A percentile compares a stretch with the other conserved stretches of the same genome.
These are phyloP conservation scores for Gnathonemus echidnorhynchus DNA, from an alignment of 2,113 vertebrate species.

Conservation along the genomic window DNA sequence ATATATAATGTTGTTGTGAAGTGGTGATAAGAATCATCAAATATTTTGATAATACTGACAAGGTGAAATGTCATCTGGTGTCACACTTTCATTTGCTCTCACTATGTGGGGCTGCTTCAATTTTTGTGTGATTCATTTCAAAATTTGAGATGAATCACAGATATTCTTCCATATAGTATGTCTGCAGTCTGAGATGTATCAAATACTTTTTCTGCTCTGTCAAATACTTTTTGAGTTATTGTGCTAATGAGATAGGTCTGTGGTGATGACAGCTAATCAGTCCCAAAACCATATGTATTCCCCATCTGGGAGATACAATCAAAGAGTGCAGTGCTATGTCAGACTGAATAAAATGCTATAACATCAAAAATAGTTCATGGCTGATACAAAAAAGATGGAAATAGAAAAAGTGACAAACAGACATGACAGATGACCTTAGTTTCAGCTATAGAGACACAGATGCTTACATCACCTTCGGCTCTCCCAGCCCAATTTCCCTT, in stretches of 20 bases:
- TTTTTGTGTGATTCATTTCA: background rate
- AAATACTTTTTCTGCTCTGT: background rate
- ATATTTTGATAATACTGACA: background rate
- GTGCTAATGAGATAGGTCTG: background rate
- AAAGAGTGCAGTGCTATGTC: background rate
- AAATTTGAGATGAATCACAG: background rate
- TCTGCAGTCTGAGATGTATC: background rate
- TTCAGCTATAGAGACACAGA: background rate
- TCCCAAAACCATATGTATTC: background rate
- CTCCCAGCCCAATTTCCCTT: background rate
- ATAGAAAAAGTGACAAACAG: background rate
- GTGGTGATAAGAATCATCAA: background rate
- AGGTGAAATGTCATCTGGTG: background rate
- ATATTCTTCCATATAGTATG: background rate
- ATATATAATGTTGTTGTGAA: background rate
- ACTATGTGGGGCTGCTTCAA: background rate
- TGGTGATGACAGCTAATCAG: background rate
- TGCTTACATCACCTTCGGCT: background rate
- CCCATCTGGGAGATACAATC: constrained; percentile 8
- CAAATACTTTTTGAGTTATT: background rate
- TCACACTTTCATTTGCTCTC: background rate
- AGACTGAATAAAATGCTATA: background rate
- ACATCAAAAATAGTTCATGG: background rate
- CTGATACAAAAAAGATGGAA: background rate
- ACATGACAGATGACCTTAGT: background rate